Conservation (phyloP, 2,888 invertebrate genomes). For the Hirtodrosophila cameraria region DNA sequence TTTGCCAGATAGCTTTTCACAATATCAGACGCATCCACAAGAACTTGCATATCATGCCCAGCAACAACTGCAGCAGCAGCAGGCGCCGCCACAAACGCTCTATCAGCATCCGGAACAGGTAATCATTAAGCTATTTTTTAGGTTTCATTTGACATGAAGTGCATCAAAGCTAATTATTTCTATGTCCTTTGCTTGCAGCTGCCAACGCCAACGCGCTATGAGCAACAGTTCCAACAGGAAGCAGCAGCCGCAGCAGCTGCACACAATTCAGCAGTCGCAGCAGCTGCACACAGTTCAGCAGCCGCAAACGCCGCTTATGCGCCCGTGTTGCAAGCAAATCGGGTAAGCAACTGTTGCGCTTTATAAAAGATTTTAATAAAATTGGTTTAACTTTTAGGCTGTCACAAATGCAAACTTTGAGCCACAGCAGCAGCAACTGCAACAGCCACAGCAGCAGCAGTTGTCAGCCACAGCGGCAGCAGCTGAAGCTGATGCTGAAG, state of each 20-base stretch:
- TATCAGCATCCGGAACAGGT: conserved; percentile 51
- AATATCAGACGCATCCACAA: conserved; percentile 57
- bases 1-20: conserved; percentile 50
- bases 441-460: conserved; percentile 2
- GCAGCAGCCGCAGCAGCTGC: conserved; percentile 24
- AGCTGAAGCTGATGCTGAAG: conserved; percentile 10
- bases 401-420: conserved; percentile 23
- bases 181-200: conserved; percentile 21
- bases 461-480: conserved; percentile 1
- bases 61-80: conserved; percentile 40
- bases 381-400: conserved; percentile 7
- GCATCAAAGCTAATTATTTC: too few species aligned
- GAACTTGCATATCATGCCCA: conserved; percentile 38
- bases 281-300: conserved; percentile 19
- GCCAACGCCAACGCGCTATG: conserved; percentile 28
- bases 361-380: not conserved
- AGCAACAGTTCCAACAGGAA: conserved; percentile 32
- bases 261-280: conserved; percentile 9
- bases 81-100: conserved; percentile 35
- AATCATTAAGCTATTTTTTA: not conserved
- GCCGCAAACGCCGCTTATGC: conserved; percentile 35
- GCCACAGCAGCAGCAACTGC: conserved; percentile 24
- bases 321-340: conserved; percentile 20
- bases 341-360: conserved; percentile 12
- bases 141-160: too few species aligned